Evolutionary conservation across 2,888 invertebrate genomes (phyloP).

Genomic region (Vannuccia rotundouncinata): DNA sequence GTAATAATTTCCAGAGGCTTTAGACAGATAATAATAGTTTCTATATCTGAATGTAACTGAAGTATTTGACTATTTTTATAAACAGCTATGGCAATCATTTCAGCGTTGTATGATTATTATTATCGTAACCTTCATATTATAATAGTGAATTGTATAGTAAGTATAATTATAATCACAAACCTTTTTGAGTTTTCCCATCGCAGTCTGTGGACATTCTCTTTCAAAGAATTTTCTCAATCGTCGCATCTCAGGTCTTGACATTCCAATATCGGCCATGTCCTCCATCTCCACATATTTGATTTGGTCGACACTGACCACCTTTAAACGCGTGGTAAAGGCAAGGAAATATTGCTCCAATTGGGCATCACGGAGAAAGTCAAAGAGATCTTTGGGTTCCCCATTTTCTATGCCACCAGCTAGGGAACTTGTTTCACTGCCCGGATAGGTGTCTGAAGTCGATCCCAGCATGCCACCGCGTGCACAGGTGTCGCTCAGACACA

Average conservation of each 20-base stretch:
- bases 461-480: not conserved
- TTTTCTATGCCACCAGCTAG: not conserved
- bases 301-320: constrained; percentile 61
- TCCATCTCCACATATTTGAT: constrained; percentile 88
- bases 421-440: not conserved
- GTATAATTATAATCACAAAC: too few relatives aligned
- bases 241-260: constrained; percentile 88
- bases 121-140: too few relatives aligned
- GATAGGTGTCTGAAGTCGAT: not conserved
- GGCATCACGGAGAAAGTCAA: constrained; percentile 85
- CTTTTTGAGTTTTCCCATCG: constrained; percentile 82
- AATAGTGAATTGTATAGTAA: too few relatives aligned
- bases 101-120: too few relatives aligned
- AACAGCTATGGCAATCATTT: too few relatives aligned
- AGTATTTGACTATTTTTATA: too few relatives aligned
- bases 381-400: constrained; percentile 44
- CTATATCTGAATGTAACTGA: too few relatives aligned
- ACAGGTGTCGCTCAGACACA: constrained; percentile 7
- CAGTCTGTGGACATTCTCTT: constrained; percentile 85
- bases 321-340: constrained; percentile 71
- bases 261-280: constrained; percentile 80
- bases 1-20: too few relatives aligned
- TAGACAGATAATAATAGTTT: too few relatives aligned
- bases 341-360: constrained; percentile 84
- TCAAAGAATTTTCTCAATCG: constrained; percentile 85